Base-by-base conservation (phyloP, 2,797 vertebrate genomes). In the Sebastes baramenuke region DNA sequence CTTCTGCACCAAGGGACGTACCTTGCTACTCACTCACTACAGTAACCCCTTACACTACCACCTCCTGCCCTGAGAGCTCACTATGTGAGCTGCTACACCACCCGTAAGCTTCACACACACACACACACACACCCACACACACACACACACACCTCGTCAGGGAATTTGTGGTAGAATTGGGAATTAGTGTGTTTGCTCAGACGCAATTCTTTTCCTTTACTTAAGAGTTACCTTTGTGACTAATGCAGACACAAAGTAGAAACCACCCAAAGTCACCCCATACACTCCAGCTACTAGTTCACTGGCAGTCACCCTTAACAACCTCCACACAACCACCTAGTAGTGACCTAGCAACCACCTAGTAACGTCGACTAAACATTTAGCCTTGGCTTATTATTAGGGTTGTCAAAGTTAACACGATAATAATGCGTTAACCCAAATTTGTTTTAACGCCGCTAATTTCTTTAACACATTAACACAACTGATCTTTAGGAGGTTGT, bases 31-130 rank as follows among this genome's bases (percentile, higher is more conserved):
- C 25, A 13, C 0, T 27, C 3, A 49, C 24, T 2, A 1, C 8
- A 22, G 1, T 0, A 20, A 5, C 52, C 11, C 2, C 75, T 4
- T 9, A 1, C 34, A 12, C 54, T 25, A 0, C 32, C 5, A 20
- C 71, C 25, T 0, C 16, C 9, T 94, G 89, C 54, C 42, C 16
- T 25, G 11, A 25, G 0, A 84, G 16, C 8, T 1, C 8, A 18
- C 72, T 92, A 2, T 96, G 95, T 89, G 82, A 93, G 1, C 84
- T 95, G 52, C 80, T 95, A 2, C 2, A 79, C 4, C 83, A 94
- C 36, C 32, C 67, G 95, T 95, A 91, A 89, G 94, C 27, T 67
- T 25, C 25, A 49, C 65, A 60, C n/a, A 18, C 5, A 67, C 22
- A 36, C 25, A 49, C 65, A 60, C n/a, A 18, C 5, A 2, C 8